Base-by-base conservation (phyloP, 2,797 vertebrate species). In the Apogon talboti region DNA sequence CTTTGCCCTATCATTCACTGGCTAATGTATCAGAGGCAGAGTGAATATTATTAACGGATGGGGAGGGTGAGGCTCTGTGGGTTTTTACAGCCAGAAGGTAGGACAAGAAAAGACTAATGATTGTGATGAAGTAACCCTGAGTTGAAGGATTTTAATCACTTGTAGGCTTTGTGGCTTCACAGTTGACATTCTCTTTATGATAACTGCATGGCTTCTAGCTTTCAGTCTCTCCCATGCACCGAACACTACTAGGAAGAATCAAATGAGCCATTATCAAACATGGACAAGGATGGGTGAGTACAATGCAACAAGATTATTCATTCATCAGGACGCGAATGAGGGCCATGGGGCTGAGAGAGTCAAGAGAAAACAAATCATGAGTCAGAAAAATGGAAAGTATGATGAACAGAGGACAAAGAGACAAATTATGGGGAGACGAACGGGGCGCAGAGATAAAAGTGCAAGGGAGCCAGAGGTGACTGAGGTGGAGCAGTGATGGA, bases 1-100 rank as follows among this genome's bases (percentile, higher is more conserved):
- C 94, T 94, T 90, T 83, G 87, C 93, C 92, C 94, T 93, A 92
- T 95, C 77, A 77, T 92, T 96, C 93, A 92, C 74, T 78, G 79
- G 12, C 87, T 94, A 95, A 92, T 92, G 89, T 94, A 93, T 94
- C 93, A 88, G 92, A 89, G 88, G 90, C 92, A 80, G 82, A 89
- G 88, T 87, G 93, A 94, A 83, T 95, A 94, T 90, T 92, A 88
- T 85, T 89, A 89, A 87, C 80, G 79, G 80, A 84, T 42, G 42
- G 74, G 81, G 81, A 82, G 83, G 89, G 76, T 70, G 19, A 68
- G 21, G 65, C 84, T 83, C 64, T 82, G 76, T 84, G 83, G 84
- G 74, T 88, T 90, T 28, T 88, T 86, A 86, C 83, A 86, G 81
- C 85, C 82, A 81, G 81, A 64, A 86, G 87, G 77, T 80, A 84